Evolutionary conservation across 2,888 invertebrate species (phyloP).

Genomic region (Pristionchus maxplancki): DNA sequence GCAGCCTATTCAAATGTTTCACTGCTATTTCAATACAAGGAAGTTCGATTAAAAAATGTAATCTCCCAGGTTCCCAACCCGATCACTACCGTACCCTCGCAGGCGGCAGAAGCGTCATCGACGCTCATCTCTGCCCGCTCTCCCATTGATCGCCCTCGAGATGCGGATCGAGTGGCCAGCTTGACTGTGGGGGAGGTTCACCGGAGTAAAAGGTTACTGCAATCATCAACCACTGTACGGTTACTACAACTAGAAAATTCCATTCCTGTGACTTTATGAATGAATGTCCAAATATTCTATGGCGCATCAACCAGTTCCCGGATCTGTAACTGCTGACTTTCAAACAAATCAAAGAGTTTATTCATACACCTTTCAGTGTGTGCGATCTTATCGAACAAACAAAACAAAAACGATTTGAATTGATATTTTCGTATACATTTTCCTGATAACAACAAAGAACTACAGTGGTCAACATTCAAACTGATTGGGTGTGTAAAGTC

Average conservation of each 20-base stretch:
- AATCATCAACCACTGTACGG: too few species aligned
- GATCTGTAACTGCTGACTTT: not conserved
- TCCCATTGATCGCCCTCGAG: not conserved
- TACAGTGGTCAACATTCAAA: slow-evolving; percentile 19
- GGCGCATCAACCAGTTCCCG: not conserved
- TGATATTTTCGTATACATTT: not conserved
- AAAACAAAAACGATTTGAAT: slow-evolving; percentile 42
- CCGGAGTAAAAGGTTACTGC: not conserved
- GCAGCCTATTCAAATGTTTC: not conserved
- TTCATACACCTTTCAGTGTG: not conserved
- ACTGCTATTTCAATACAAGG: too few species aligned
- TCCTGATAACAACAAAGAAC: slow-evolving; percentile 4
- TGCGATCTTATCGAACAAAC: slow-evolving; percentile 41
- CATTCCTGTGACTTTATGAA: too few species aligned
- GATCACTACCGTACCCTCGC: slow-evolving; percentile 59
- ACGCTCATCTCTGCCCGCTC: slow-evolving; percentile 29
- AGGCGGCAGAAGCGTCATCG: slow-evolving; percentile 66
- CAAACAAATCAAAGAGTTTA: slow-evolving; percentile 38
- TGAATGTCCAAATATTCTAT: not conserved
- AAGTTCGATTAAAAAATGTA: not conserved
- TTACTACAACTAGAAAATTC: too few species aligned
- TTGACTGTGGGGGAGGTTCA: not conserved
- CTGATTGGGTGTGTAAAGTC: not conserved
- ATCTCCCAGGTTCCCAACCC: not conserved
- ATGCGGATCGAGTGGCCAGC: slow-evolving; percentile 30